Evolutionary conservation across 2,888 invertebrate genomes (phyloP), one percentile per base, ranked within the genome.

Genomic region (Tineola bisselliella): DNA sequence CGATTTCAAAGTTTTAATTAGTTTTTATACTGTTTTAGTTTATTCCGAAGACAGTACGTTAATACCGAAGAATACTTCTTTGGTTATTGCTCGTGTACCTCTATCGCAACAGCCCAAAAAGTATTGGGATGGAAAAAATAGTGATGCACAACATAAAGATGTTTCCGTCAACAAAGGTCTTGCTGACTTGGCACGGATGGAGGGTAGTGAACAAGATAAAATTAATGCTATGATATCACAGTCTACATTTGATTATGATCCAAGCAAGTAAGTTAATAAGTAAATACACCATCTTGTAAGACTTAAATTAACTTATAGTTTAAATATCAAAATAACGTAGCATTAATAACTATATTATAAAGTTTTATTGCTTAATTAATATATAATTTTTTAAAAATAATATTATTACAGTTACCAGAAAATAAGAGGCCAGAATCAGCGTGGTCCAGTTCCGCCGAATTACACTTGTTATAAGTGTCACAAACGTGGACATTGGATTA

Each of bases 201-300:
- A 96, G 87, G 95, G 95, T 65, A 94, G 96, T 60, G 99, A 99
- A 87, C 97, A 97, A 75, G 98, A 99, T 75, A 98, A 98, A 87
- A 97, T 99, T 70, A 93, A 93, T 77, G 97, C 97, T 64, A 98
- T 99, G 96, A 98, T 98, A 91, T 91, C 94, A 65, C 98, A 98
- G 79, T 97, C 98, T 31, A 97, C 98, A 33, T 93, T 94, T 77
- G 98, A 98, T 76, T 99, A 98, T 88, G 97, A 98, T 82, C 96
- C 97, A 65, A 94, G 96, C 84, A 97, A 97, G 97, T 99, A 90
- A 91, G 92, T 80, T 44, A 11, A 5, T 31, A 31, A n/a, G n/a
- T n/a, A n/a, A n/a, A n/a, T 6, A 25, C 25, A 25, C 25, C 6
- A 6, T 25, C 8, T 44, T 44, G 3, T 44, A 17, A 54, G 3